Evolutionary conservation across 2,113 vertebrate species (phyloP).

Genomic region (Otus sunia): DNA sequence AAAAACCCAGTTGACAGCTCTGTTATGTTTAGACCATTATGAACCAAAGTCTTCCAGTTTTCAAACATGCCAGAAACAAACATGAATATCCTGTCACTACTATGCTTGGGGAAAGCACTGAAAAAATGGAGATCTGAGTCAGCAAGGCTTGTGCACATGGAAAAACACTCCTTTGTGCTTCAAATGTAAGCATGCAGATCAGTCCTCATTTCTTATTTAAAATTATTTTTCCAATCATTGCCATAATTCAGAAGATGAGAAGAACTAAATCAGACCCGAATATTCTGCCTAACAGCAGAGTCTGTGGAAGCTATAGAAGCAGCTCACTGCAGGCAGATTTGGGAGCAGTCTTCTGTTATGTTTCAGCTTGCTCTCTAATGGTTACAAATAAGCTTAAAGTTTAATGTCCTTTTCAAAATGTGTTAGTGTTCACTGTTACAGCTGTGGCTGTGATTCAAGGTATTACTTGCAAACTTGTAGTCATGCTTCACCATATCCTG

Average conservation of each 20-base stretch:
- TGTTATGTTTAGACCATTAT: background rate
- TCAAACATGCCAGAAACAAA: background rate
- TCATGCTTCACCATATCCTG: background rate
- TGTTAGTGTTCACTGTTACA: background rate
- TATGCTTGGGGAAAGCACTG: background rate
- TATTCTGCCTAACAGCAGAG: background rate
- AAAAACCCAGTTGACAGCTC: background rate
- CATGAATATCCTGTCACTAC: background rate
- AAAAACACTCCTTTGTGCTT: background rate
- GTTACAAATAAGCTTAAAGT: background rate
- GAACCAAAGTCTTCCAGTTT: background rate
- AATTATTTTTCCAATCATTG: background rate
- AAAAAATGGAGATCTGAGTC: background rate
- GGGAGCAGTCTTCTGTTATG: background rate
- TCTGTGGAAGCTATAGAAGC: background rate
- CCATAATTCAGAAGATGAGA: background rate
- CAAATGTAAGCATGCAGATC: background rate
- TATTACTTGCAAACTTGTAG: background rate
- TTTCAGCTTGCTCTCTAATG: background rate
- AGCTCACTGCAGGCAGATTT: background rate
- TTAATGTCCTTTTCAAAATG: background rate
- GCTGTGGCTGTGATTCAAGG: background rate
- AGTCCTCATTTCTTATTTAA: background rate
- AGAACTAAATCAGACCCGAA: background rate
- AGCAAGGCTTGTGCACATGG: background rate